phyloP scores from a whole-genome alignment of 64 coral and sea anemone species.

The Stichodactyla helianthus region DNA sequence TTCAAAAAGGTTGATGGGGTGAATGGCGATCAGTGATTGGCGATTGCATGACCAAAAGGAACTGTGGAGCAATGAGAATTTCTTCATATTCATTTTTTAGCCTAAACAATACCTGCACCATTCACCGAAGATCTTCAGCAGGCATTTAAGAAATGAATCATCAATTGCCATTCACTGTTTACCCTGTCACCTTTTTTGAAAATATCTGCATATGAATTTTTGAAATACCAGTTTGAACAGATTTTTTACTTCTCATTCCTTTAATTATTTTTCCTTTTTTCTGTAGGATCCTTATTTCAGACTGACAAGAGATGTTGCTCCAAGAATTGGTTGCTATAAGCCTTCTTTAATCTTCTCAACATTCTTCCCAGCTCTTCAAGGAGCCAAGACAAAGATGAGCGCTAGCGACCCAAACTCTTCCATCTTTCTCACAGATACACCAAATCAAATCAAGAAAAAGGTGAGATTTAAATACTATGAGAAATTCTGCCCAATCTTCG shows the following conservation, averaged over 20 bases:
- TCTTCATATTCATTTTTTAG: too few relatives aligned
- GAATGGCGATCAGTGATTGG: too few relatives aligned
- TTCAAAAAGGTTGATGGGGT: too few relatives aligned
- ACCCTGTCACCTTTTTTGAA: too few relatives aligned
- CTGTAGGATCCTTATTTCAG: conserved; percentile 95
- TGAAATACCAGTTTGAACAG: background rate
- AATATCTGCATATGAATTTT: too few relatives aligned
- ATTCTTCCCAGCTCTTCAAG: conserved; percentile 99
- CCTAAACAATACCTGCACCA: too few relatives aligned
- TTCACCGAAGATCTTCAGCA: too few relatives aligned
- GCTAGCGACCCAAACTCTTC: conserved; percentile 95
- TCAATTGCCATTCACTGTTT: too few relatives aligned
- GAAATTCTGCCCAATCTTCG: too few relatives aligned
- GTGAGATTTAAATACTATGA: background rate
- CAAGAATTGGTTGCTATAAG: conserved; percentile 82
- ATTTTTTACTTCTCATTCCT: background rate
- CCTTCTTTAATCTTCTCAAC: conserved; percentile 96
- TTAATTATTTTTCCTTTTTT: background rate
- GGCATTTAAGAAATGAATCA: too few relatives aligned
- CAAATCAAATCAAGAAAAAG: conserved; percentile 97
- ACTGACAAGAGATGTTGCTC: conserved; percentile 95
- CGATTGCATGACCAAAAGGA: too few relatives aligned
- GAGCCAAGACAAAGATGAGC: conserved; percentile 99
- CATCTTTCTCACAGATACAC: conserved; percentile 93
- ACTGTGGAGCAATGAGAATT: too few relatives aligned